Evolutionary conservation across 2,797 vertebrate species (phyloP).

Genomic region (Heterohyrax brucei): DNA sequence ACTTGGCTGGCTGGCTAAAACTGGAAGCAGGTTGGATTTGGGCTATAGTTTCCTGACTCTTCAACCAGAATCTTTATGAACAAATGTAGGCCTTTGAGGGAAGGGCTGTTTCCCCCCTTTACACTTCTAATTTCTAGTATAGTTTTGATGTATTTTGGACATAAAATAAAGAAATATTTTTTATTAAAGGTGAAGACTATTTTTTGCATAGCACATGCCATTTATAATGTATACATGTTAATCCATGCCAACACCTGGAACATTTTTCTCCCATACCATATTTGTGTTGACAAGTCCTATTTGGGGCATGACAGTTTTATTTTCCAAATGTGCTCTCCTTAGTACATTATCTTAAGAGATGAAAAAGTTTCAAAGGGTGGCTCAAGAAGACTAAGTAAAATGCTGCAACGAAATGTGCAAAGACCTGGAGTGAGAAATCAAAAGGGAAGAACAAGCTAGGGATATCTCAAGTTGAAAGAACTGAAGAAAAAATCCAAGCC

Average conservation of each 20-base stretch:
- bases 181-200: slow-evolving; percentile 68
- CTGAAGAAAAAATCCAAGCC: too few relatives aligned
- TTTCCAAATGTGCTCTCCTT: slow-evolving; percentile 69
- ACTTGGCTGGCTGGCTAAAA: too few relatives aligned
- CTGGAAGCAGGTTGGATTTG: background rate
- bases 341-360: background rate
- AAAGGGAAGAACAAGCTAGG: too few relatives aligned
- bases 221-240: slow-evolving; percentile 75
- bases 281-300: slow-evolving; percentile 79
- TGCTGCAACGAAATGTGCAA: too few relatives aligned
- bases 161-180: slow-evolving; percentile 67
- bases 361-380: too few relatives aligned
- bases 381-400: too few relatives aligned
- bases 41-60: background rate
- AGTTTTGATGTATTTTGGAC: slow-evolving; percentile 52
- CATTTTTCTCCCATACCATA: slow-evolving; percentile 53
- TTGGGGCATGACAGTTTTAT: slow-evolving; percentile 75
- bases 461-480: too few relatives aligned
- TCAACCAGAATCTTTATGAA: slow-evolving; percentile 51
- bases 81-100: background rate
- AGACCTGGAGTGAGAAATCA: too few relatives aligned
- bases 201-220: slow-evolving; percentile 53
- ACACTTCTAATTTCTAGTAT: background rate
- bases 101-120: background rate
- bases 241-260: slow-evolving; percentile 71